Evolutionary conservation across 2,797 vertebrate species (phyloP), one percentile per base, ranked within the genome.

Genomic region (Catostomus latipinnis): DNA sequence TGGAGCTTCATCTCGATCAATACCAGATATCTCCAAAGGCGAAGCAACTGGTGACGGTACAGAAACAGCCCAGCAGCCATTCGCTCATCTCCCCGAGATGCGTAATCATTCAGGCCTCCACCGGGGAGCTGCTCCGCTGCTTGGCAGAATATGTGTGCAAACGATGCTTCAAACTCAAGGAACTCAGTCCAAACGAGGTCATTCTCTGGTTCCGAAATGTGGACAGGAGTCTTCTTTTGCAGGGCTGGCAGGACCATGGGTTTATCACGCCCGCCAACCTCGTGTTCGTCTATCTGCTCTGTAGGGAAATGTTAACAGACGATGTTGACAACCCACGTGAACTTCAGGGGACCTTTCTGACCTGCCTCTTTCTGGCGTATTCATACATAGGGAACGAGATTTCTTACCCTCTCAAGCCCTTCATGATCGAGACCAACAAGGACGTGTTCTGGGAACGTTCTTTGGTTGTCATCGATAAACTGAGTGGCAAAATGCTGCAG

Each of bases 361-460:
- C 96, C 75, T 99, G 98, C 91, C 95, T 99, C 81, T 99, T 98
- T 93, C 94, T 99, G 83, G 93, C 97, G 85, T 99, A 99, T 89
- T 97, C 97, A 76, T 99, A 99, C 92, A 97, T 99, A 95, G 98
- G 98, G 89, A 97, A 96, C 86, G 98, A 99, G 92, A 99, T 99
- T 90, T 99, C 98, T 57, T 99, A 99, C 90, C 98, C 98, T 0
- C 95, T 99, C 85, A 98, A 98, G 90, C 97, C 98, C 74, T 99
- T 99, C 89, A 94, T 99, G 86, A 95, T 93, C 85, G 96, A 98
- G 76, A 87, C 94, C 70, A 96, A 97, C 92, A 96, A 96, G 91
- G 97, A 98, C 85, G 92, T 95, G 80, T 99, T 99, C 92, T 99
- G 97, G 97, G 95, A 98, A 65, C 96, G 93, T 81, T 96, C 96